Evolutionary conservation across 2,113 vertebrate species (phyloP).

Genomic region (Mus musculus): GRCm39 chr2:126644501-126645000

Average conservation of each 20-base stretch:
- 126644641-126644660: conserved; percentile 56
- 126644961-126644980: conserved; percentile 51
- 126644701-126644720: not conserved
- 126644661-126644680: conserved; percentile 35
- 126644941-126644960: conserved; percentile 16
- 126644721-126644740: not conserved
- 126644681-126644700: conserved; percentile 17
- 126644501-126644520: conserved; percentile 92
- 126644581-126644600: conserved; percentile 71
- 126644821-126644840: not conserved
- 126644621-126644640: not conserved
- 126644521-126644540: conserved; percentile 94
- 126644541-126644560: conserved; percentile 84
- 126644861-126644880: conserved; percentile 25
- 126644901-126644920: conserved; percentile 18
- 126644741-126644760: not conserved
- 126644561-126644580: not conserved
- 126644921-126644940: not conserved
- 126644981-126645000: not conserved
- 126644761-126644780: not conserved
- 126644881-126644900: conserved; percentile 15
- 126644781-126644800: not conserved
- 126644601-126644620: not conserved
- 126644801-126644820: not conserved
- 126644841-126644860: not conserved